Percentiles rank a stretch among this genome's conserved stretches.
These are phyloP conservation scores for Meandrusa payeni DNA, from an alignment of 2,888 invertebrate species.

Conservation along the genomic window DNA sequence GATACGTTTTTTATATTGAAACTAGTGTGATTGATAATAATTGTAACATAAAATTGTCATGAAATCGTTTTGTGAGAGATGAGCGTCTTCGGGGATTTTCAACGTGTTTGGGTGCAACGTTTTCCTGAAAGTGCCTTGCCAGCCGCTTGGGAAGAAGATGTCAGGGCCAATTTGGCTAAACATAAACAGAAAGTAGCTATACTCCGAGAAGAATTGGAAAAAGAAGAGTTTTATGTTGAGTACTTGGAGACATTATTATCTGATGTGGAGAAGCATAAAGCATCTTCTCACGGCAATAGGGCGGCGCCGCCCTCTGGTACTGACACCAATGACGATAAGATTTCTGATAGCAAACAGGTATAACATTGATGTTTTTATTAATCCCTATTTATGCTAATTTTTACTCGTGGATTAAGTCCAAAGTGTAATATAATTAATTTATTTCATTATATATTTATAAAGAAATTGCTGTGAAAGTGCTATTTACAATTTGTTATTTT, in stretches of 20 bases:
- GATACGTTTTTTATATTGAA: conserved; percentile 49
- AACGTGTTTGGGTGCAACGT: conserved; percentile 94
- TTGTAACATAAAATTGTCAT: conserved; percentile 74
- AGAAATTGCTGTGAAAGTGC: too few relatives aligned
- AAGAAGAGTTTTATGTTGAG: conserved; percentile 94
- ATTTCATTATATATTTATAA: too few relatives aligned
- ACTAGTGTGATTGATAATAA: conserved; percentile 39
- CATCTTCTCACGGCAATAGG: conserved; percentile 69
- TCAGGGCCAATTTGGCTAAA: conserved; percentile 92
- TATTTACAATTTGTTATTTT: too few relatives aligned
- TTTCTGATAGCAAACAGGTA: conserved; percentile 73
- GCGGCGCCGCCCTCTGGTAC: conserved; percentile 73
- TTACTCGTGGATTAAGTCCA: too few relatives aligned
- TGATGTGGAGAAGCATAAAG: conserved; percentile 92
- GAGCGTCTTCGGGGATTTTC: conserved; percentile 95
- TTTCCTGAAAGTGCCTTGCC: conserved; percentile 95
- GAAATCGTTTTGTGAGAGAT: conserved; percentile 82
- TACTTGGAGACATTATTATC: conserved; percentile 91
- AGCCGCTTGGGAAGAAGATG: conserved; percentile 96
- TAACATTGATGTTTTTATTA: conserved; percentile 28
- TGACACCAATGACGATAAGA: conserved; percentile 72
- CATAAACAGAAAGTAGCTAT: conserved; percentile 93
- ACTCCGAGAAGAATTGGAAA: conserved; percentile 91
- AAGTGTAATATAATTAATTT: too few relatives aligned
- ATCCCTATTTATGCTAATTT: not conserved